phyloP scores from a whole-genome alignment of 2,797 vertebrate species.

The Acipenser ruthenus region DNA sequence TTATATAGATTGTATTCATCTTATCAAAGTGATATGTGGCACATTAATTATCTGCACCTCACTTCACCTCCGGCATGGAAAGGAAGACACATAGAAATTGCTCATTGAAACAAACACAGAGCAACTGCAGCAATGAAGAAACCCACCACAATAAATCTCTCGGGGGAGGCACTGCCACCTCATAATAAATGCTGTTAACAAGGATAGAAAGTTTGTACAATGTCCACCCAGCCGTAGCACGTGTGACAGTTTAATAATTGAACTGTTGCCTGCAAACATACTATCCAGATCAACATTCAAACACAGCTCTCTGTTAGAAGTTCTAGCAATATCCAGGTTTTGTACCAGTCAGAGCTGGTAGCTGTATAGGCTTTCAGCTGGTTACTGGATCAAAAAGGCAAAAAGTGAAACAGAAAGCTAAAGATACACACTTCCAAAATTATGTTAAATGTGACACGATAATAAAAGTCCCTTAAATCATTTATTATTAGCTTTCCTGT shows the following conservation, averaged over 20 bases:
- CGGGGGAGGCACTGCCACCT: neutral
- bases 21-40: constrained; percentile 3
- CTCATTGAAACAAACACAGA: neutral
- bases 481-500: too few relatives aligned
- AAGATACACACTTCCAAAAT: too few relatives aligned
- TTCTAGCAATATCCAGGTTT: neutral
- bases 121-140: neutral
- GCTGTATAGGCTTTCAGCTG: too few relatives aligned
- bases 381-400: too few relatives aligned
- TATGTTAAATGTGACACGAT: too few relatives aligned
- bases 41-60: constrained; percentile 3
- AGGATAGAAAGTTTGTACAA: constrained; percentile 8
- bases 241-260: constrained; percentile 16
- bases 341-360: too few relatives aligned
- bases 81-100: neutral
- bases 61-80: neutral
- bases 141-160: constrained; percentile 10
- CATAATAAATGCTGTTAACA: constrained; percentile 8
- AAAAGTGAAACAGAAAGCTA: too few relatives aligned
- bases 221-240: neutral
- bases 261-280: neutral
- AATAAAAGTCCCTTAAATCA: too few relatives aligned
- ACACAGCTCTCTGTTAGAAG: neutral
- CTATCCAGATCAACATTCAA: constrained; percentile 3
- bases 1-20: neutral